A percentile compares a stretch with the other conserved stretches of the same genome.
Conservation (phyloP, 2,797 vertebrate genomes). For the Enteromius viviparus region DNA sequence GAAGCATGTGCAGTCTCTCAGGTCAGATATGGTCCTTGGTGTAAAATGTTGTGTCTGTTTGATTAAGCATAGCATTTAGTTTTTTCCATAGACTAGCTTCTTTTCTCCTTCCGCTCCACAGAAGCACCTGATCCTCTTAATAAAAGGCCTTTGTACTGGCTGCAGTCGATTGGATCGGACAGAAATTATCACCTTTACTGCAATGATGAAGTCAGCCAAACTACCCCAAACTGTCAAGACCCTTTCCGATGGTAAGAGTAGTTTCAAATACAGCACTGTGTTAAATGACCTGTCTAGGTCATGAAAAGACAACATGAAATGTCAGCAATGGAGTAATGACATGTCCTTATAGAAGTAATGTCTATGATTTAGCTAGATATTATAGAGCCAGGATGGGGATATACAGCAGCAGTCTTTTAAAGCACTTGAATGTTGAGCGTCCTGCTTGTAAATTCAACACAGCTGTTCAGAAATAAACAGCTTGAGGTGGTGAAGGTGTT, state of each 20-base stretch:
- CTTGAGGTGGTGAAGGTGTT: neutral
- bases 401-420: neutral
- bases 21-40: constrained; percentile 75
- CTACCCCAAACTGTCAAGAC: constrained; percentile 98
- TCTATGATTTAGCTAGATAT: neutral
- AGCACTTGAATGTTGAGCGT: neutral
- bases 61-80: neutral
- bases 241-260: constrained; percentile 91
- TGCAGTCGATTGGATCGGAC: constrained; percentile 97
- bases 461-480: constrained; percentile 23
- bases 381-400: neutral
- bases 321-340: constrained; percentile 1
- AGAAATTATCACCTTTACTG: constrained; percentile 98
- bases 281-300: neutral
- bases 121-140: constrained; percentile 98
- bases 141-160: constrained; percentile 97
- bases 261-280: neutral
- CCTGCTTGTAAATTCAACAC: constrained; percentile 8
- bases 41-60: neutral
- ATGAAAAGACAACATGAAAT: neutral
- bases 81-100: neutral
- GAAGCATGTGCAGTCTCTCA: constrained; percentile 99
- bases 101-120: constrained; percentile 60
- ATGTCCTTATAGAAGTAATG: neutral
- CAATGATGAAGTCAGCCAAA: constrained; percentile 99